These are phyloP conservation scores for Gibbula magus DNA, from an alignment of 2,888 invertebrate species.

Conservation along the genomic window DNA sequence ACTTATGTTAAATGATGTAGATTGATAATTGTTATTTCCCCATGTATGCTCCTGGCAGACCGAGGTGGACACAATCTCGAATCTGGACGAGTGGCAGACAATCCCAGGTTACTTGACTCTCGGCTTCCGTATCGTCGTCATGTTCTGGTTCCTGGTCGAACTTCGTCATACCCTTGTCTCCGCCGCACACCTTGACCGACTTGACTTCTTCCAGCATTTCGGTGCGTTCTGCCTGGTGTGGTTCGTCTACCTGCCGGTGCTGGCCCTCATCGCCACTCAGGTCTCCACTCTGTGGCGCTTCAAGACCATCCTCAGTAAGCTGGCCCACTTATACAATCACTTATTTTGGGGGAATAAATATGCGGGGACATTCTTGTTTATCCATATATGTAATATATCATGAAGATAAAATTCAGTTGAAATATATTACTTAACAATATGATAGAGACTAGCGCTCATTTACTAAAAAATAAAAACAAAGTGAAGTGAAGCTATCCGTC, in stretches of 20 bases:
- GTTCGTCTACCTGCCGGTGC: constrained; percentile 97
- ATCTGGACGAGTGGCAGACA: constrained; percentile 97
- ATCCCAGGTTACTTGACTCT: constrained; percentile 98
- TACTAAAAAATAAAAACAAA: too few relatives aligned
- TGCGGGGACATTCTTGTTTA: too few relatives aligned
- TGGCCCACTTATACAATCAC: neutral
- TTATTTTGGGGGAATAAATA: too few relatives aligned
- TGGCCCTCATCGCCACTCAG: constrained; percentile 93
- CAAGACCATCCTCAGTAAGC: constrained; percentile 91
- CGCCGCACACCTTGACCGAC: constrained; percentile 87
- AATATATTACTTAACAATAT: too few relatives aligned
- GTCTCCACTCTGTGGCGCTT: constrained; percentile 96
- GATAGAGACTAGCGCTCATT: too few relatives aligned
- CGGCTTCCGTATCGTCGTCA: constrained; percentile 87
- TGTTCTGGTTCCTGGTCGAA: constrained; percentile 89
- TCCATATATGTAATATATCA: too few relatives aligned
- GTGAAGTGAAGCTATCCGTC: too few relatives aligned
- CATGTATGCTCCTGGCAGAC: constrained; percentile 79
- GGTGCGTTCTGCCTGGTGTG: constrained; percentile 98
- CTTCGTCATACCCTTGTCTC: constrained; percentile 85
- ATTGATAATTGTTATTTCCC: too few relatives aligned
- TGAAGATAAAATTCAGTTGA: too few relatives aligned
- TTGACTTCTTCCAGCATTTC: constrained; percentile 95
- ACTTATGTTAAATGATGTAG: too few relatives aligned
- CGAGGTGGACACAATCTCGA: constrained; percentile 95